Evolutionary conservation across 35 echinoderm and acorn worm species (phyloP), one percentile per base, ranked within the genome.

Genomic region (Chiridota heheva): DNA sequence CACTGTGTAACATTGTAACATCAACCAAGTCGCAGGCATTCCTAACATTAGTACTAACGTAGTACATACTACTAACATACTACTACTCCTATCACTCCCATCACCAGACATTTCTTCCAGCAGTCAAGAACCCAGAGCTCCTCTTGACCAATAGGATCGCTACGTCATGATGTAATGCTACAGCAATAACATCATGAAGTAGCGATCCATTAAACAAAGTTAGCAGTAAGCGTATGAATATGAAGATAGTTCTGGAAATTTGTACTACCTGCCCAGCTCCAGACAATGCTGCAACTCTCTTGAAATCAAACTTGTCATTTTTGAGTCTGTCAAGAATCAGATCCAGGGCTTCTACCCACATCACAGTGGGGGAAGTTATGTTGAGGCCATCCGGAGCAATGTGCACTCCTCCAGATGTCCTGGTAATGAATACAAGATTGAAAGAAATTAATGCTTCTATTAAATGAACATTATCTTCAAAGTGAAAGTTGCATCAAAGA

Each of bases 281-380:
- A 60, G 94, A 97, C 25, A 97, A 65, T 4, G 94, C 78, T 59
- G 81, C 79, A n/a, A 97, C 84, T 45, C 74, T 87, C 17, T 77
- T 78, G 73, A 97, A 97, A 73, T 97, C 84, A 77, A 97, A 91
- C 13, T 73, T 80, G 15, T 60, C 41, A 7, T 38, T 48, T 53
- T 97, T 97, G 84, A 97, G 78, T 44, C 62, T 83, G 60, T 80
- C 73, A 33, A 97, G 84, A 6, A 97, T 60, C 13, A 97, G 36
- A 67, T 97, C 94, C 56, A 97, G 46, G 17, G 94, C 94, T 26
- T 97, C 78, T 33, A 97, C 88, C 94, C 94, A 97, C 94, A 97
- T 97, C 41, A 91, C 76, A 36, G 94, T 97, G 27, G 94, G 94
- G 39, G 94, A 97, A 29, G 94, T 91, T 2, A 97, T 69, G 17